These are phyloP conservation scores for Cephalopachus bancanus DNA, from an alignment of 2,797 vertebrate species.

Conservation along the genomic window DNA sequence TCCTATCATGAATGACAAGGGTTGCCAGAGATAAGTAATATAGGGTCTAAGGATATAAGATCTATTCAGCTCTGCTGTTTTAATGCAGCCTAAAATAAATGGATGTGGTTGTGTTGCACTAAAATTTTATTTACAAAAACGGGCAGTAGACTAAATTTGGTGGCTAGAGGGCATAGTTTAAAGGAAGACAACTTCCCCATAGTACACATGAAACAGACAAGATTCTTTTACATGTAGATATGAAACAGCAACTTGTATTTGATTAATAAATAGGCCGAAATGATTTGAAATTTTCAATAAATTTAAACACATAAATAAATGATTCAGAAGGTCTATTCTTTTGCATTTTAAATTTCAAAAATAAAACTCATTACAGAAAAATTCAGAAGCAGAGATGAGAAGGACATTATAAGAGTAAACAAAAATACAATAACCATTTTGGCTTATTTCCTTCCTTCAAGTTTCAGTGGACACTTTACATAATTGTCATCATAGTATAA, in stretches of 20 bases:
- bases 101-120: neutral
- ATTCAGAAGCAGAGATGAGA: neutral
- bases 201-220: neutral
- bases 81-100: neutral
- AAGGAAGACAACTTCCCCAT: neutral
- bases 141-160: neutral
- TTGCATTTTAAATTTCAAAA: conserved; percentile 44
- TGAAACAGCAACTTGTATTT: neutral
- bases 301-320: conserved; percentile 31
- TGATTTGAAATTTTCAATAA: neutral
- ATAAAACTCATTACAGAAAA: neutral
- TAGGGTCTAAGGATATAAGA: neutral
- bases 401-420: neutral
- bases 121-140: conserved; percentile 25
- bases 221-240: neutral
- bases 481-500: neutral
- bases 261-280: conserved; percentile 13
- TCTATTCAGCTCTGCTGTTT: neutral
- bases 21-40: neutral
- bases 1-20: neutral
- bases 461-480: neutral
- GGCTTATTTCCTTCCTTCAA: neutral
- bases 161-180: neutral
- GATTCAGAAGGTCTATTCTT: neutral
- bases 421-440: neutral